These are phyloP conservation scores for Neoseiulus cucumeris DNA, from an alignment of 1,140 invertebrate genomes.

Conservation along the genomic window DNA sequence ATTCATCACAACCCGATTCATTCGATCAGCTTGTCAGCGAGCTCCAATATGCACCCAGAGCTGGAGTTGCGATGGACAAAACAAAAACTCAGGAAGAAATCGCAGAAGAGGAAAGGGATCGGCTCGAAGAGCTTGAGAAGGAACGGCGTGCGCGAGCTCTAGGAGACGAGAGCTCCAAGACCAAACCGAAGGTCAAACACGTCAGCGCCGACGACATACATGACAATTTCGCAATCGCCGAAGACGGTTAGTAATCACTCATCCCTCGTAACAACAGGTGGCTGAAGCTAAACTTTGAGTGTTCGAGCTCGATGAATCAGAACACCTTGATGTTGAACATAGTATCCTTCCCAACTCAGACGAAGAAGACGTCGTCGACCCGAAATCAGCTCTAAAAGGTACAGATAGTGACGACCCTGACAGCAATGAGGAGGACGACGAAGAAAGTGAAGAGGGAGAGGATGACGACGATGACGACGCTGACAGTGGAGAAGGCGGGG, in stretches of 20 bases:
- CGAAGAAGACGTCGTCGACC: no score
- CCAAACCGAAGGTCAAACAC: constrained; percentile 22
- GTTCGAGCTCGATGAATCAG: no score
- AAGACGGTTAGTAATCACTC: constrained; percentile 10
- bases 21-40: constrained; percentile 62
- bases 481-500: constrained; percentile 24
- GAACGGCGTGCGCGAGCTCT: constrained; percentile 35
- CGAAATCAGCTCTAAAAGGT: not conserved
- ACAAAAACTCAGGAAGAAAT: constrained; percentile 61
- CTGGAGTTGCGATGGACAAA: constrained; percentile 51
- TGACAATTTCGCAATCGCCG: constrained; percentile 32
- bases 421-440: constrained; percentile 11
- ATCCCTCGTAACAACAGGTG: not conserved
- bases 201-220: constrained; percentile 58
- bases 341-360: no score
- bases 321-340: no score
- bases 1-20: constrained; percentile 32
- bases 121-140: constrained; percentile 53
- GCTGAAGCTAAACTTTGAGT: no score
- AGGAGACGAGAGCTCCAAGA: constrained; percentile 27
- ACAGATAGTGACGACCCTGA: constrained; percentile 16
- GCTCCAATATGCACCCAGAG: constrained; percentile 59
- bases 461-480: constrained; percentile 19
- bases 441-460: constrained; percentile 9
- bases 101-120: constrained; percentile 51